A percentile compares a stretch with the other conserved stretches of the same genome.
phyloP scores from a whole-genome alignment of 1,140 invertebrate species.

The Drosophila quadrilineata region DNA sequence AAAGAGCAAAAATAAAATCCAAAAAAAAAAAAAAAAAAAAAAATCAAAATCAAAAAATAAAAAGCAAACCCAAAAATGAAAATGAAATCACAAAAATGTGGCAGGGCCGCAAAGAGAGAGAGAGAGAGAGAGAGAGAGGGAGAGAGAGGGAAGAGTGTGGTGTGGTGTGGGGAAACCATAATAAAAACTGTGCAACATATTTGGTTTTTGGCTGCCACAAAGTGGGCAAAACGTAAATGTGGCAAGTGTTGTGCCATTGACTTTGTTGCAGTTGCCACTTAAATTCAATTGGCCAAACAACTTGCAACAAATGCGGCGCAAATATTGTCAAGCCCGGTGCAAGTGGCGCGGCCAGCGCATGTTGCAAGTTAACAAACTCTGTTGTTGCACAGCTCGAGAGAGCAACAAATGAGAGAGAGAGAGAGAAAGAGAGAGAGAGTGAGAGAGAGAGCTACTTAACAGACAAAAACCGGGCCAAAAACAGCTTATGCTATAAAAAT shows the following conservation, averaged over 20 bases:
- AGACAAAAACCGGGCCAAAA: conserved; percentile 35
- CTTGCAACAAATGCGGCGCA: conserved; percentile 46
- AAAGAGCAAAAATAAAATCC: conserved; percentile 5
- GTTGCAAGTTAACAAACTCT: conserved; percentile 67
- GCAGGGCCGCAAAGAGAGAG: too few relatives aligned
- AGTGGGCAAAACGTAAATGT: conserved; percentile 50
- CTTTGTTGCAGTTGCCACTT: conserved; percentile 68
- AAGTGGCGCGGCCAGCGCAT: conserved; percentile 18
- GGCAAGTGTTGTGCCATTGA: conserved; percentile 63
- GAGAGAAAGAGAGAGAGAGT: too few relatives aligned
- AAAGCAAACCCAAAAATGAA: conserved; percentile 8
- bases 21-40: background rate
- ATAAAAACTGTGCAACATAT: conserved; percentile 63
- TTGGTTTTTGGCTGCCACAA: conserved; percentile 54
- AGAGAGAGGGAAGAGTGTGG: background rate
- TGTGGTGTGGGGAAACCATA: conserved; percentile 7
- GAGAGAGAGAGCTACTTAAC: conserved; percentile 74
- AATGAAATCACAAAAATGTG: too few relatives aligned
- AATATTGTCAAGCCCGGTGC: conserved; percentile 60
- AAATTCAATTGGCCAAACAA: conserved; percentile 62
- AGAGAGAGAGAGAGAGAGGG: background rate
- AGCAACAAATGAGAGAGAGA: background rate
- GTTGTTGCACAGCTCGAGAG: conserved; percentile 19
- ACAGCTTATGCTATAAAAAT: conserved; percentile 52
- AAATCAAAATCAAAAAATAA: conserved; percentile 10